Percentiles rank a stretch among this genome's conserved stretches.
These are phyloP conservation scores for Paramormyrops hopkinsi DNA, from an alignment of 2,797 vertebrate genomes.

Conservation along the genomic window DNA sequence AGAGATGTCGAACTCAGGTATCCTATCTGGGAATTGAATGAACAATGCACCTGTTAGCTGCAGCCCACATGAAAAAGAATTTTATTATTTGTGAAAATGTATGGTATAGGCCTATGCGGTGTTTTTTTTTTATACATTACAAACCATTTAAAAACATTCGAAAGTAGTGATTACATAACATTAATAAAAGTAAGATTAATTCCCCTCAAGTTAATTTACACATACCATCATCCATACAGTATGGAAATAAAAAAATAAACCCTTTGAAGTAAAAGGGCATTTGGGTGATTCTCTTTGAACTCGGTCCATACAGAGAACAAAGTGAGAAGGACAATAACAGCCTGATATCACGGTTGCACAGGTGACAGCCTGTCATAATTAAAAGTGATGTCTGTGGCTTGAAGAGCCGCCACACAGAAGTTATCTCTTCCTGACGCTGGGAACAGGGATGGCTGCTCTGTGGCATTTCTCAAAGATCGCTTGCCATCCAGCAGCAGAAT, in stretches of 20 bases:
- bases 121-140: background rate
- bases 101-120: background rate
- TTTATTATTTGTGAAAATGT: background rate
- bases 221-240: background rate
- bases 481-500: background rate
- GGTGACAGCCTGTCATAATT: slow-evolving; percentile 62
- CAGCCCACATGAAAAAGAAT: background rate
- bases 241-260: slow-evolving; percentile 9
- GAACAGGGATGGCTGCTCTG: background rate
- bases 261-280: slow-evolving; percentile 17
- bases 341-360: slow-evolving; percentile 36
- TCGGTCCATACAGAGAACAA: slow-evolving; percentile 1
- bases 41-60: background rate
- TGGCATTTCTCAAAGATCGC: slow-evolving; percentile 8
- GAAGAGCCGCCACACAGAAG: slow-evolving; percentile 36
- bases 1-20: background rate
- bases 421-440: slow-evolving; percentile 14
- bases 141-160: background rate
- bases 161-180: background rate
- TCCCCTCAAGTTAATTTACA: background rate
- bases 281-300: slow-evolving; percentile 12
- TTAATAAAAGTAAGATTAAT: background rate
- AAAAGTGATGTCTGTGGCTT: slow-evolving; percentile 62
- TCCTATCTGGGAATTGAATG: background rate
- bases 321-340: slow-evolving; percentile 11